phyloP scores from a whole-genome alignment of 30 jellyfish, hydroid and myxozoan species.

The Aurelia aurita region DNA sequence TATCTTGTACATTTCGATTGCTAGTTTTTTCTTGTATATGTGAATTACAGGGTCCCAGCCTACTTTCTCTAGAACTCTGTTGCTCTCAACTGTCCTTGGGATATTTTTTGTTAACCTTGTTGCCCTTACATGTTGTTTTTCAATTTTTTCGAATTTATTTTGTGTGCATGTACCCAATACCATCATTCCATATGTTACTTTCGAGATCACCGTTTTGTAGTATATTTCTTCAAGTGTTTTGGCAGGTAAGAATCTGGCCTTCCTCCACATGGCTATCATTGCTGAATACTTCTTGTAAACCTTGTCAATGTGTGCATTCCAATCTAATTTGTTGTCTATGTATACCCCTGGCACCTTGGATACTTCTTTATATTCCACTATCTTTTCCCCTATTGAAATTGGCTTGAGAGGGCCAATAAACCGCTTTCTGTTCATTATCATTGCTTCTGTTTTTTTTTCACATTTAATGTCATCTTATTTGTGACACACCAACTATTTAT shows the following conservation, averaged over 20 bases:
- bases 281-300: slow-evolving; percentile 30
- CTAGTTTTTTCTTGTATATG: too few species aligned
- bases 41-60: too few species aligned
- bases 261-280: slow-evolving; percentile 34
- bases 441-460: slow-evolving; percentile 8
- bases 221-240: slow-evolving; percentile 27
- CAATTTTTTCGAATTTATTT: too few species aligned
- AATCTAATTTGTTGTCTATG: too few species aligned
- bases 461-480: slow-evolving; percentile 25
- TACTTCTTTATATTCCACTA: slow-evolving; percentile 20
- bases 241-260: slow-evolving; percentile 34
- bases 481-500: too few species aligned
- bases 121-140: too few species aligned
- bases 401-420: slow-evolving; percentile 34
- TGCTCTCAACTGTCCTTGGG: too few species aligned
- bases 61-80: too few species aligned
- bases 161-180: slow-evolving; percentile 37
- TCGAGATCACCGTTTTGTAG: slow-evolving; percentile 12
- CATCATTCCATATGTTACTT: slow-evolving; percentile 36
- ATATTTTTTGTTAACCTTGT: too few species aligned
- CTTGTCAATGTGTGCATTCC: slow-evolving; percentile 22
- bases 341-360: slow-evolving; percentile 22
- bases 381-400: slow-evolving; percentile 10
- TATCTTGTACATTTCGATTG: too few species aligned
- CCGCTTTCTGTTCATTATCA: slow-evolving; percentile 39